A percentile compares a stretch with the other conserved stretches of the same genome.
phyloP scores from a whole-genome alignment of 2,113 vertebrate genomes.

The Verasper variegatus region DNA sequence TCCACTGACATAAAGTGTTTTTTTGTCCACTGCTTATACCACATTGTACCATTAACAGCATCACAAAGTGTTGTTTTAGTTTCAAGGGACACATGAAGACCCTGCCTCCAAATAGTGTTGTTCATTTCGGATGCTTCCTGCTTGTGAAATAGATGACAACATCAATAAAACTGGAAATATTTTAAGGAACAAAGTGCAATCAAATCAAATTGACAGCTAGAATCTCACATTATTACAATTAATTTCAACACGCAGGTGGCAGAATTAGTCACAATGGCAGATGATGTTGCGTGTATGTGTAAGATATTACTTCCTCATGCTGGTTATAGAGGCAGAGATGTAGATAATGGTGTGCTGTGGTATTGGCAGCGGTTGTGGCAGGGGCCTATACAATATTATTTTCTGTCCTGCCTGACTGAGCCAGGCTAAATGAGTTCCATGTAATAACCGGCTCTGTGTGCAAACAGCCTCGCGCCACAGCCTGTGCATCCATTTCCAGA shows the following conservation, averaged over 20 bases:
- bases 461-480: conserved; percentile 71
- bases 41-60: conserved; percentile 8
- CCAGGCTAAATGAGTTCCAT: conserved; percentile 79
- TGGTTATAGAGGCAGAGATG: conserved; percentile 47
- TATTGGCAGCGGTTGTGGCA: conserved; percentile 58
- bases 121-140: background rate
- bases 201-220: conserved; percentile 1
- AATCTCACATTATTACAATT: conserved; percentile 3
- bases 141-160: background rate
- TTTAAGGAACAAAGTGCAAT: conserved; percentile 4
- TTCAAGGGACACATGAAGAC: conserved; percentile 4
- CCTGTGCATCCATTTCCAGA: conserved; percentile 71
- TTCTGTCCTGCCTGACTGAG: conserved; percentile 80
- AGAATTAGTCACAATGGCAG: conserved; percentile 17
- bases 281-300: conserved; percentile 3
- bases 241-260: conserved; percentile 17
- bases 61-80: background rate
- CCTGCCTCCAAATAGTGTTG: background rate
- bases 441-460: conserved; percentile 78
- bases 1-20: conserved; percentile 33
- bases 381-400: conserved; percentile 75
- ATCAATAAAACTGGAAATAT: background rate
- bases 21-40: conserved; percentile 13
- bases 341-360: conserved; percentile 57
- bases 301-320: conserved; percentile 45